phyloP scores from a whole-genome alignment of 2,797 vertebrate species.

The Scyliorhinus canicula region DNA sequence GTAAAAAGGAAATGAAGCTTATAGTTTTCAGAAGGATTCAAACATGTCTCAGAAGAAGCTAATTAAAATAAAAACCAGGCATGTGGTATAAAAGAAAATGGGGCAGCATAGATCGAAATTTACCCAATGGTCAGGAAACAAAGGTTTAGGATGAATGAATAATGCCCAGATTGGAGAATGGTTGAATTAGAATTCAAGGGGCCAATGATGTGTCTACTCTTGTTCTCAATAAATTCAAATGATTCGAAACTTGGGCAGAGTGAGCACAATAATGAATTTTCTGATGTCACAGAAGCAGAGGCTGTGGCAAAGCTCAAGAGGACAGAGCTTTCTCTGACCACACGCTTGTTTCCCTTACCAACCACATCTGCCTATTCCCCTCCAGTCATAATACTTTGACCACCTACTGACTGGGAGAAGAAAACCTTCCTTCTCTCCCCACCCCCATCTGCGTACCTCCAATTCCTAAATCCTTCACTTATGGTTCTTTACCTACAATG shows the following conservation, averaged over 20 bases:
- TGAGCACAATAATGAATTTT: not conserved
- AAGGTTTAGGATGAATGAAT: not conserved
- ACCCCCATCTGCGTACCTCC: no score
- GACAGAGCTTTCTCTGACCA: not conserved
- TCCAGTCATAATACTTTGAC: not conserved
- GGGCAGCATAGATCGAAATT: not conserved
- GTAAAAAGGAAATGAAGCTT: not conserved
- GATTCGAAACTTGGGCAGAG: not conserved
- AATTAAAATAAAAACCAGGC: not conserved
- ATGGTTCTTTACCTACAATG: no score
- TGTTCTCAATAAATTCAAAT: not conserved
- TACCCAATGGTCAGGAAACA: no score
- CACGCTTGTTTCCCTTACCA: no score
- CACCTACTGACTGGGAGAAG: not conserved
- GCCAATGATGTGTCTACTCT: no score
- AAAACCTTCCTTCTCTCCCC: not conserved
- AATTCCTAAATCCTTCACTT: no score
- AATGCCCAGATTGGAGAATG: not conserved
- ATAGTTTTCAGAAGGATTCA: not conserved
- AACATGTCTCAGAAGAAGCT: not conserved
- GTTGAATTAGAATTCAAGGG: not conserved
- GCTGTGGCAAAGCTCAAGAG: not conserved
- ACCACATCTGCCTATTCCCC: not conserved
- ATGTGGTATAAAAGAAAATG: not conserved
- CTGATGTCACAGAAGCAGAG: not conserved